Evolutionary conservation across 2,797 vertebrate genomes (phyloP).

Genomic region (Melanogrammus aeglefinus): DNA sequence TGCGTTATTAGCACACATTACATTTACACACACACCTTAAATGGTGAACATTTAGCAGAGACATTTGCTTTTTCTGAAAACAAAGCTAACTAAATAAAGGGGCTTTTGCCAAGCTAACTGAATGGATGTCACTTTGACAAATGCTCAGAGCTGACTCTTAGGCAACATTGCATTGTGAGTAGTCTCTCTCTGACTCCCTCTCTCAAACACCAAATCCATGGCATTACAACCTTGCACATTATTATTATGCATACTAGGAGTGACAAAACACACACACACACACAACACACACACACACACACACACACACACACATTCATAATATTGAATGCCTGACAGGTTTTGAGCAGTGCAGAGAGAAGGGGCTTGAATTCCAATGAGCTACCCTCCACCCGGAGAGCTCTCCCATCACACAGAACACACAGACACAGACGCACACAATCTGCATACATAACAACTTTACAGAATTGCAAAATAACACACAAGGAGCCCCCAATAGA

Average conservation of each 20-base stretch:
- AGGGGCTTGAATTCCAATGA: constrained; percentile 65
- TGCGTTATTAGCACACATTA: too few species aligned
- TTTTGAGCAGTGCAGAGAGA: constrained; percentile 54
- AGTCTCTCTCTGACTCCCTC: constrained; percentile 32
- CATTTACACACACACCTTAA: constrained; percentile 15
- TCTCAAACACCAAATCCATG: constrained; percentile 29
- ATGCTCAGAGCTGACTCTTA: constrained; percentile 59
- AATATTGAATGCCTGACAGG: constrained; percentile 70
- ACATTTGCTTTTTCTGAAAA: constrained; percentile 24
- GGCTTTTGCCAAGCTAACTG: constrained; percentile 50
- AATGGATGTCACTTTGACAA: constrained; percentile 66
- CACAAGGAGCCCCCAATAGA: not conserved
- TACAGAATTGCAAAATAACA: not conserved
- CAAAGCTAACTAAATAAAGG: constrained; percentile 47
- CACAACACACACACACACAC: constrained; percentile 51
- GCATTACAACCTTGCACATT: constrained; percentile 30
- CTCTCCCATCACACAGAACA: constrained; percentile 33
- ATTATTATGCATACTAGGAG: constrained; percentile 54
- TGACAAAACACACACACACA: constrained; percentile 55
- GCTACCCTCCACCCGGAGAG: constrained; percentile 55
- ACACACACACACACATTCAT: constrained; percentile 64
- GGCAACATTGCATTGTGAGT: constrained; percentile 60
- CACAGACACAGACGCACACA: constrained; percentile 1
- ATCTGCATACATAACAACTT: not conserved
- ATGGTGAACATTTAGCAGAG: constrained; percentile 19